phyloP scores from a whole-genome alignment of 2,113 vertebrate genomes.

The Epinephelus fuscoguttatus region DNA sequence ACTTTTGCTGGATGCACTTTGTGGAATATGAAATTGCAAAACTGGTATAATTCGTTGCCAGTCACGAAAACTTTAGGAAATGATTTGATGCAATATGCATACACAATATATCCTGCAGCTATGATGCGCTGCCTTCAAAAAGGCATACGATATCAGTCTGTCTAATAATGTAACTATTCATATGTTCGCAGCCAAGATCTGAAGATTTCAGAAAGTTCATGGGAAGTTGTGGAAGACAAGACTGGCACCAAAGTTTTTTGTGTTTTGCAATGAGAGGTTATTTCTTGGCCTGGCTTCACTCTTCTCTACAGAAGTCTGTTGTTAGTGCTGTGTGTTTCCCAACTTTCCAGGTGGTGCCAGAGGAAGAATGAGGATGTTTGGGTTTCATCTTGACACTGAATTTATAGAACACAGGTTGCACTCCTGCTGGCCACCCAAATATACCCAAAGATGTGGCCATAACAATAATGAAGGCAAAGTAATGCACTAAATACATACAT shows the following conservation, averaged over 20 bases:
- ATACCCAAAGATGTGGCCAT: neutral
- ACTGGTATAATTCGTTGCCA: slow-evolving; percentile 1
- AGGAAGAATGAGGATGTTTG: neutral
- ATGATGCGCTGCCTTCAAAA: slow-evolving; percentile 27
- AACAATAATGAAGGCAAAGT: neutral
- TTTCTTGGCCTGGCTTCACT: slow-evolving; percentile 27
- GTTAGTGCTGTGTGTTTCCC: neutral
- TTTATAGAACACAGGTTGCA: neutral
- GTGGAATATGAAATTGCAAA: neutral
- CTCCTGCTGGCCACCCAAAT: neutral
- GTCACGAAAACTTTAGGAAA: slow-evolving; percentile 37
- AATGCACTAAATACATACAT: neutral
- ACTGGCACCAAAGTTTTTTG: slow-evolving; percentile 47
- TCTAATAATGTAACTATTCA: slow-evolving; percentile 29
- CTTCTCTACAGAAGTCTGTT: neutral
- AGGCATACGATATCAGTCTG: slow-evolving; percentile 27
- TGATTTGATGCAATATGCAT: slow-evolving; percentile 43
- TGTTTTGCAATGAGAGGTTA: slow-evolving; percentile 12
- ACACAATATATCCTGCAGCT: slow-evolving; percentile 34
- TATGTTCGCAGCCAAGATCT: slow-evolving; percentile 44
- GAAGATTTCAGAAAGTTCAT: slow-evolving; percentile 44
- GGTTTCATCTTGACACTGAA: neutral
- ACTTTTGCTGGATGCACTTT: neutral
- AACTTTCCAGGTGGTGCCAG: neutral
- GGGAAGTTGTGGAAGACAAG: slow-evolving; percentile 54